Percentiles rank a stretch among this genome's conserved stretches.
Conservation (phyloP, 2,113 vertebrate species). For the Mixornis gularis region DNA sequence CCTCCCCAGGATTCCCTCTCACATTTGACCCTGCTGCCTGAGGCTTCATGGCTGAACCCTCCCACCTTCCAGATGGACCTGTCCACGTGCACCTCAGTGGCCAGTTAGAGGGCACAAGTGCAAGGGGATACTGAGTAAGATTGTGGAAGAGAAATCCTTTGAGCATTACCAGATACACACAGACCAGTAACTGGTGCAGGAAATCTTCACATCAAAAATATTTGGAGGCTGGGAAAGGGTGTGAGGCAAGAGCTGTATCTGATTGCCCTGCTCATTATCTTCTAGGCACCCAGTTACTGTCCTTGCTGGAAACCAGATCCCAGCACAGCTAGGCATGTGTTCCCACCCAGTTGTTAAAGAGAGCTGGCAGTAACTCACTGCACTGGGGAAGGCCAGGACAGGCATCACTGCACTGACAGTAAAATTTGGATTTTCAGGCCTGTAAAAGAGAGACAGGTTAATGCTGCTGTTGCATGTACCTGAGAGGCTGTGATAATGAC, state of each 20-base stretch:
- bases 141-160: neutral
- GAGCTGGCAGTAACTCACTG: slow-evolving; percentile 47
- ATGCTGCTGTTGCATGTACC: neutral
- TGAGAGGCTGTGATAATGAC: neutral
- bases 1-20: neutral
- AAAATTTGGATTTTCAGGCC: slow-evolving; percentile 53
- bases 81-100: neutral
- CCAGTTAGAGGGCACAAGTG: neutral
- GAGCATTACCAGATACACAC: neutral
- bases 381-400: slow-evolving; percentile 58
- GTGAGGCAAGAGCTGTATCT: neutral
- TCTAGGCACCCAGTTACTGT: neutral
- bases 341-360: neutral
- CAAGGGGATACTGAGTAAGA: neutral
- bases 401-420: slow-evolving; percentile 52
- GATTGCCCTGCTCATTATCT: neutral
- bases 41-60: neutral
- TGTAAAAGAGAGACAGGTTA: slow-evolving; percentile 12
- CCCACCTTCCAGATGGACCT: neutral
- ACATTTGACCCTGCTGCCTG: neutral
- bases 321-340: neutral
- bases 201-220: neutral
- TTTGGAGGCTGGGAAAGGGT: neutral
- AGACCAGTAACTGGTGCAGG: neutral
- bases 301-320: neutral